These are phyloP conservation scores for Parasteatoda tepidariorum DNA, from an alignment of 1,140 invertebrate species.

Conservation along the genomic window DNA sequence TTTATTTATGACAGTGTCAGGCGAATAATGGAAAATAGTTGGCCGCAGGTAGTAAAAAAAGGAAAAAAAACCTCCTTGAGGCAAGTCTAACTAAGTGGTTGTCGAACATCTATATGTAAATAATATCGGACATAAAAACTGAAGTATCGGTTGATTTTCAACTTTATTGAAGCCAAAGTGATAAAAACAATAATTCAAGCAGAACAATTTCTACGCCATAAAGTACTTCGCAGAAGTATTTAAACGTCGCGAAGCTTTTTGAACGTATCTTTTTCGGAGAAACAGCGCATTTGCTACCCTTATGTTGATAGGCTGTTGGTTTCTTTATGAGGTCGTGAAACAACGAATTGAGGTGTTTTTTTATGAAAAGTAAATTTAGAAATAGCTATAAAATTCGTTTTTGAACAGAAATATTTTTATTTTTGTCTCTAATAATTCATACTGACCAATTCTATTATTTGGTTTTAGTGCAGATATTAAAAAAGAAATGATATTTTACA, in stretches of 20 bases:
- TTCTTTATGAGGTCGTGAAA: not conserved
- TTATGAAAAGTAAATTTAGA: too few relatives aligned
- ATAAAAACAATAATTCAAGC: not conserved
- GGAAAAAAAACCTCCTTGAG: not conserved
- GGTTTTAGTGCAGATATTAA: too few relatives aligned
- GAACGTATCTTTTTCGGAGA: not conserved
- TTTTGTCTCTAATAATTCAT: too few relatives aligned
- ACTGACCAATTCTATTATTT: too few relatives aligned
- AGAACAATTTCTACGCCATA: not conserved
- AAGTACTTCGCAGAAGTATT: too few relatives aligned
- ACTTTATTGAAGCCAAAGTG: not conserved
- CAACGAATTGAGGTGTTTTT: too few relatives aligned
- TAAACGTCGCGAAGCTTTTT: not conserved
- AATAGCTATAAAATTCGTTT: too few relatives aligned
- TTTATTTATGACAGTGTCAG: constrained; percentile 22
- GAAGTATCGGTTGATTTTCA: not conserved
- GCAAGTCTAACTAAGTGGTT: not conserved
- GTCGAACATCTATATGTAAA: not conserved
- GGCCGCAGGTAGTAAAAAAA: not conserved
- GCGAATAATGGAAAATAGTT: not conserved
- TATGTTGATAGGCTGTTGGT: not conserved
- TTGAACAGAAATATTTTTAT: too few relatives aligned
- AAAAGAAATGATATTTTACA: too few relatives aligned
- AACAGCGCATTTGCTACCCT: not conserved
- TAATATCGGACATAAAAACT: not conserved